Conservation (phyloP, 2,888 invertebrate genomes). For the Julus scandinavius region DNA sequence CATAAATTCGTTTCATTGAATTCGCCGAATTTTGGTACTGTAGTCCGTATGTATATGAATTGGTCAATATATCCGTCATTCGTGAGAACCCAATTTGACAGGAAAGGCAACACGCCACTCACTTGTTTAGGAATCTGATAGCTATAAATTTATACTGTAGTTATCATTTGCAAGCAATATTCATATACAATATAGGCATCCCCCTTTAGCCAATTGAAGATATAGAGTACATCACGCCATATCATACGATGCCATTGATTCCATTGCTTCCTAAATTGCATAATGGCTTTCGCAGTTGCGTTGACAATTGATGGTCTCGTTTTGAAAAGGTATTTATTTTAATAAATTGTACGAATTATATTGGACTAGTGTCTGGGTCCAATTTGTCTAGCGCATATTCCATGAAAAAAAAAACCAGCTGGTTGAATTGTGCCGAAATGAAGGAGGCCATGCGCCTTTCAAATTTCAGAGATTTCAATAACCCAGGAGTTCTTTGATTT, state of each 20-base stretch:
- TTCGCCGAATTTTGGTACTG: not conserved
- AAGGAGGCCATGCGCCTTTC: not conserved
- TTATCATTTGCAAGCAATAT: not conserved
- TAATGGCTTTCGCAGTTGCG: not conserved
- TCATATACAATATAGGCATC: not conserved
- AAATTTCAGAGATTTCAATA: not conserved
- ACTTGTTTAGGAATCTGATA: not conserved
- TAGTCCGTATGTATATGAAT: not conserved
- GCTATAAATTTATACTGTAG: not conserved
- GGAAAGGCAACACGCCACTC: not conserved
- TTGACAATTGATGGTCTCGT: not conserved
- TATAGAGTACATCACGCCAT: slow-evolving; percentile 6
- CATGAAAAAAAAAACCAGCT: not conserved
- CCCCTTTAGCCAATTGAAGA: slow-evolving; percentile 8
- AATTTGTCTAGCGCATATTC: not conserved
- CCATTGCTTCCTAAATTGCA: not conserved
- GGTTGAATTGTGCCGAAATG: not conserved
- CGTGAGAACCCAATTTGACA: not conserved
- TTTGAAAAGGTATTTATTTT: not conserved
- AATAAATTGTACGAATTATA: not conserved
- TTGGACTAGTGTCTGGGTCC: not conserved
- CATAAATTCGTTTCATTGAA: not conserved
- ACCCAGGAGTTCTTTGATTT: not conserved
- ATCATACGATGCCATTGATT: slow-evolving; percentile 19
- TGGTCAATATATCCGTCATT: not conserved